Evolutionary conservation across 2,888 invertebrate species (phyloP).

Genomic region (Notocelia uddmanniana): DNA sequence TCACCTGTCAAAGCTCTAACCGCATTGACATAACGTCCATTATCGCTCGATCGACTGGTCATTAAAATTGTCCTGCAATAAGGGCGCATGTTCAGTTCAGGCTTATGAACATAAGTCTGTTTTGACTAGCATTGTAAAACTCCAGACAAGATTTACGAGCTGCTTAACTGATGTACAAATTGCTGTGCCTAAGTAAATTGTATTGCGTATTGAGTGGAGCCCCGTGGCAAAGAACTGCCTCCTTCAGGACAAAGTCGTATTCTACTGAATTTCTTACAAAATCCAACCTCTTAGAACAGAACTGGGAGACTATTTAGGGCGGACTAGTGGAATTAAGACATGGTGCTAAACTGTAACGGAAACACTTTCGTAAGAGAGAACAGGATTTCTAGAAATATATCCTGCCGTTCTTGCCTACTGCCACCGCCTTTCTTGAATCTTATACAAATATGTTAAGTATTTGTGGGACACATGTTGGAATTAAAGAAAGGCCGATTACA

Average conservation of each 20-base stretch:
- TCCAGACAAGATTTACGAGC: constrained; percentile 59
- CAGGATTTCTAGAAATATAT: background rate
- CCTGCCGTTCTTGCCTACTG: background rate
- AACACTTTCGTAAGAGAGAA: too few relatives aligned
- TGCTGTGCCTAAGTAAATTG: constrained; percentile 60
- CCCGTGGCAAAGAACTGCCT: constrained; percentile 11
- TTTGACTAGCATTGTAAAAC: background rate
- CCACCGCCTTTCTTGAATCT: too few relatives aligned
- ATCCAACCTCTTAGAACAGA: background rate
- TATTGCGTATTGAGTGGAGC: constrained; percentile 48
- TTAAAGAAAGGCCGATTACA: background rate
- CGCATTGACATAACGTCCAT: constrained; percentile 2
- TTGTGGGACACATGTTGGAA: too few relatives aligned
- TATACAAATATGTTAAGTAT: too few relatives aligned
- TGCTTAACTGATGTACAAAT: constrained; percentile 58
- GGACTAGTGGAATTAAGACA: background rate
- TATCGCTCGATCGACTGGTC: background rate
- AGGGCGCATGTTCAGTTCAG: constrained; percentile 1
- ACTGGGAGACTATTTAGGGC: background rate
- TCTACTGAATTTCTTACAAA: background rate
- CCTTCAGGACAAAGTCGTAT: background rate
- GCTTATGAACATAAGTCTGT: background rate
- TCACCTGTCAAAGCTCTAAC: constrained; percentile 17
- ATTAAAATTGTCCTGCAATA: background rate
- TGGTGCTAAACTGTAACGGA: too few relatives aligned